Base-by-base conservation (phyloP, 2,797 vertebrate genomes). In the Sebastes jordani region DNA sequence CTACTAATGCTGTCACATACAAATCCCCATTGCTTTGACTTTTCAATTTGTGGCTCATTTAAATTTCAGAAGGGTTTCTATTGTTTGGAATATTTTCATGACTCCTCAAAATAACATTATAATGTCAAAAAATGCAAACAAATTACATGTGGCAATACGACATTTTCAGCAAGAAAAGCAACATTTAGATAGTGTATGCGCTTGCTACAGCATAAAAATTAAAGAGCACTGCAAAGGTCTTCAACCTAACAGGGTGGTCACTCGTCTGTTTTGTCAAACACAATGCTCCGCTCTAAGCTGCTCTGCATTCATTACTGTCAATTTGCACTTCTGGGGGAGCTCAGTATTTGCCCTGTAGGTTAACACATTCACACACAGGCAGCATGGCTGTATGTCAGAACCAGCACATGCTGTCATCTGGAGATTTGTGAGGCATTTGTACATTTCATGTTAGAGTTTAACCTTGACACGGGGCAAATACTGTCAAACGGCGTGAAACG, bases 291-390 rank as follows among this genome's bases (percentile, higher is more conserved):
- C 78, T 85, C 30, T 83, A 85, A 88, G 84, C 91, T 80, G 75
- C 65, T 86, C 89, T 89, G 92, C 89, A 94, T 94, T 91, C 90
- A 94, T 95, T 94, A 93, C 88, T 94, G 94, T 93, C 92, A 92
- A 81, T 87, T 89, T 90, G 76, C 77, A 87, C 88, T 87, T 85
- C 55, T 84, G 74, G 82, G 42, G 79, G 58, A 80, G 82, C 78
- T 86, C 62, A 63, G 83, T 65, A 61, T 86, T 88, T 88, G 86
- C 81, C 91, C 90, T 30, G 58, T 34, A 81, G 90, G 91, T 93
- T 91, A 92, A 93, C 76, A 63, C 78, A 88, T 92, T 87, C 89
- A 78, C 80, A 84, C 87, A 81, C 36, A 30, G 76, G 82, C 84
- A 73, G 67, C 78, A 20, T 67, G 69, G 76, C 71, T 80, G 23